Evolutionary conservation across 2,797 vertebrate species (phyloP), one percentile per base, ranked within the genome.

Genomic region (Artibeus lituratus): DNA sequence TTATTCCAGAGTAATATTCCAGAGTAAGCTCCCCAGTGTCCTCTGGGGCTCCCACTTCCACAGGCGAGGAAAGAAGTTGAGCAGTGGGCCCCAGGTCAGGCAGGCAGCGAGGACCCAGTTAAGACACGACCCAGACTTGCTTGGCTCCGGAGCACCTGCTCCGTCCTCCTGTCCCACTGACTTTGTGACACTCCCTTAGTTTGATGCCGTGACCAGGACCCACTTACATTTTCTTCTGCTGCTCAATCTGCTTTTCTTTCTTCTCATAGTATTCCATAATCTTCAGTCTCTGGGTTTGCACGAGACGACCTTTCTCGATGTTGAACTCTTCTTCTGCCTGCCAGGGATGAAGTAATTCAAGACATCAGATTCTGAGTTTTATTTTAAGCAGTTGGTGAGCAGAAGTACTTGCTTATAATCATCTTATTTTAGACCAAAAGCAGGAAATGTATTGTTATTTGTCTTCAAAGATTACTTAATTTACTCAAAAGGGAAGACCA

Each of bases 231-330:
- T 99, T 99, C 98, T 99, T 99, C 97, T 99, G 99, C 97, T 99
- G 99, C 96, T 99, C 99, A 74, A 99, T 99, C 98, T 99, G 99
- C 97, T 99, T 99, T 98, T 99, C 99, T 94, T 99, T 99, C 98
- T 99, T 99, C 98, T 99, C 99, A 51, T 99, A 99, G 95, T 99
- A 99, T 96, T 99, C 99, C 99, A 99, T 99, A 78, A 99, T 99
- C 98, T 99, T 99, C 98, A 99, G 98, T 96, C 99, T 99, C 98
- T 99, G 99, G 9, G 99, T 99, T 97, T 99, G 99, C 94, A 99
- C 99, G 96, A 99, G 99, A 4, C 99, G 99, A 87, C 99, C 99
- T 97, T 99, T 99, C 98, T 99, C 99, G 44, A 99, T 99, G 98
- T 99, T 99, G 98, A 99, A 99, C 98, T 99, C 99, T 96, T 99